Base-by-base conservation (phyloP, 2,113 vertebrate genomes). In the Chamaetylas fuelleborni region DNA sequence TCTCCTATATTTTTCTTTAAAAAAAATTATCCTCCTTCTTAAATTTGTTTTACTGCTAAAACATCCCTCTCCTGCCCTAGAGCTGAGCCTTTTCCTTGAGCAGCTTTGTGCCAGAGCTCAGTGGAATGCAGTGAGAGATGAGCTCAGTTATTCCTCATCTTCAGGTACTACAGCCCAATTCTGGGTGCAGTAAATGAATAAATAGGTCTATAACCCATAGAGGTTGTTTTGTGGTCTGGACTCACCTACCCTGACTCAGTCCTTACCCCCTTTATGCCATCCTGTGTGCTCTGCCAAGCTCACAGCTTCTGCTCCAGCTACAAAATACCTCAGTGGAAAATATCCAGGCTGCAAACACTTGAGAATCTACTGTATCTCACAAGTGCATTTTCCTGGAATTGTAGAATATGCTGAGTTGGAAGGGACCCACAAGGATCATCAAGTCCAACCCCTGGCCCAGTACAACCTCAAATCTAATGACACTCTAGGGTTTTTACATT, bases 151-250 rank as follows among this genome's bases (percentile, higher is more conserved):
- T 28, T 90, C 56, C 56, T 70, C 54, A 11, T 62, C 66, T 38
- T 45, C 38, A 14, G 42, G 14, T 33, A 13, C 42, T 61, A 67
- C 67, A 83, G 62, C 38, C 38, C 45, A 34, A 2, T 48, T 48
- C 60, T 76, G 33, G 57, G 47, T 43, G 74, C 70, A 31, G 19
- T 19, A 34, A 54, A 53, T 12, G 24, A 25, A 34, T 2, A 6
- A 19, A 17, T 2, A 26, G 19, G 15, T 14, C 38, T 24, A 4
- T 19, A n/a, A n/a, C 14, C 66, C 17, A 1, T 2, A 1, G 1
- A 7, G 43, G 31, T 8, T 6, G 13, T 50, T 33, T 29, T 18
- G 29, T 17, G 19, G 53, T 33, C 69, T 47, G 22, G 26, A 18
- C 14, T 66, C 47, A 12, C 28, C 67, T 19, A 1, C 20, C 11